These are phyloP conservation scores for Muscicapa adusta DNA, from an alignment of 2,113 vertebrate genomes.

Conservation along the genomic window DNA sequence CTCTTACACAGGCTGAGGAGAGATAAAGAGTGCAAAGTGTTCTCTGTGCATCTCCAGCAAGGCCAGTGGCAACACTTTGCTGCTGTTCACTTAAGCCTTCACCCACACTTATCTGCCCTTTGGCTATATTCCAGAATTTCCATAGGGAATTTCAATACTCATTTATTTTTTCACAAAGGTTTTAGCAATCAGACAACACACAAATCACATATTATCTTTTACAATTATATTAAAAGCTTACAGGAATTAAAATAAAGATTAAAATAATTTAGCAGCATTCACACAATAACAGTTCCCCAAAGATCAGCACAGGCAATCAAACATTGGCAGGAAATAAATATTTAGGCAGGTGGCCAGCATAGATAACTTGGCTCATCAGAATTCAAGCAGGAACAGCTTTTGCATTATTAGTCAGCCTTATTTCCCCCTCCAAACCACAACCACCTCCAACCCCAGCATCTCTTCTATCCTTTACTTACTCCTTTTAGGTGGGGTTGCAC, in stretches of 20 bases:
- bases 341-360: not conserved
- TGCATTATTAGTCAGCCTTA: not conserved
- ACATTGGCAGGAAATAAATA: not conserved
- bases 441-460: not conserved
- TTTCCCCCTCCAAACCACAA: not conserved
- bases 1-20: not conserved
- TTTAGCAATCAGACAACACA: not conserved
- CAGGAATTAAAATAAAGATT: conserved; percentile 35
- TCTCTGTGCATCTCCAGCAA: not conserved
- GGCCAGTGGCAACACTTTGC: not conserved
- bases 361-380: not conserved
- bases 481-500: not conserved
- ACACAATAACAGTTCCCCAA: not conserved
- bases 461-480: not conserved
- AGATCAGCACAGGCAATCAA: conserved; percentile 11
- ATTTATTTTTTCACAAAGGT: not conserved
- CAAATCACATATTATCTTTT: not conserved
- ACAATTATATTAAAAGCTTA: conserved; percentile 27
- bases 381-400: not conserved
- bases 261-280: not conserved
- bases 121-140: not conserved
- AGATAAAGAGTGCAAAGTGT: not conserved
- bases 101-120: not conserved
- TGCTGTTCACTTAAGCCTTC: not conserved
- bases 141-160: not conserved